Base-by-base conservation (phyloP, 2,888 invertebrate genomes). In the Metalampra italica region DNA sequence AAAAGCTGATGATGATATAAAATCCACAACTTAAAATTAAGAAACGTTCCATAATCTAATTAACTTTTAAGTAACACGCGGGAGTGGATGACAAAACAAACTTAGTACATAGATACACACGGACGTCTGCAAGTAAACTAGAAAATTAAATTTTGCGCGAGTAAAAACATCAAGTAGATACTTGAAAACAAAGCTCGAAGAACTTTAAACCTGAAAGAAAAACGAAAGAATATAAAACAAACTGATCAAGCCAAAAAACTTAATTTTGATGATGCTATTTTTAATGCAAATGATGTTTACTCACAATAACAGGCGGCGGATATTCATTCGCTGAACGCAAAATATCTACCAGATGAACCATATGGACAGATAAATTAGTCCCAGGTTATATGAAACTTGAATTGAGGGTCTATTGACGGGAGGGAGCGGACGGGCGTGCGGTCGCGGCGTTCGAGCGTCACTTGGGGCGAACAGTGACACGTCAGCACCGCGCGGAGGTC, bases 291-390 rank as follows among this genome's bases (percentile, higher is more conserved):
- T 60, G 52, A 53, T 75, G 64, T 77, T 78, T 92, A 94, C 94
- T 94, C 91, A 94, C 94, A 92, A 93, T 93, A 91, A 92, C 90
- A 88, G 92, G 91, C 78, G 89, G 89, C 90, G 93, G 91, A 90
- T 93, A 94, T 87, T 93, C 94, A 92, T 93, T 92, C 90, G 92
- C 93, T 91, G 93, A 93, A 91, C 93, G 93, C 90, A 93, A 93
- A 87, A 93, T 92, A 91, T 94, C 93, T 89, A 94, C 92, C 90
- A 93, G 93, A 90, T 94, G 94, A 92, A 94, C 94, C 94, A 94
- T 94, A 94, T 93, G 94, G 93, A 92, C 91, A 88, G 90, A 81
- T 89, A 71, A 77, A 71, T 77, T 75, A 78, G 75, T 81, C 60
- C 60, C 78, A 78, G 81, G 74, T 78, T 66, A 64, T 68, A 75